Evolutionary conservation across 1,140 invertebrate genomes (phyloP), one percentile per base, ranked within the genome.

Genomic region (Eupristina koningsbergeri): DNA sequence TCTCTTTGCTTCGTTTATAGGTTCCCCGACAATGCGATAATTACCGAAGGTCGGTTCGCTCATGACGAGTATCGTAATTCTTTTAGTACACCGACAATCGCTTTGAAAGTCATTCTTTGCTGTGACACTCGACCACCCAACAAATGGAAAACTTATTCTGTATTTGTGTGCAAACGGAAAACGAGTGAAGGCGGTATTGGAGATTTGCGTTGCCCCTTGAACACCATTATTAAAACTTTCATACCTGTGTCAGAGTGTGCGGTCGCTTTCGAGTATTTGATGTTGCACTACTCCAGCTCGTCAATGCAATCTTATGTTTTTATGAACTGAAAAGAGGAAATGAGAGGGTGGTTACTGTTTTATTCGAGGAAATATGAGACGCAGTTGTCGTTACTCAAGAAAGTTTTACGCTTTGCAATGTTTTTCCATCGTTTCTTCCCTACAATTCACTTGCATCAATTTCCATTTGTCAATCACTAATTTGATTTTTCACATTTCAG

Each of bases 221-320:
- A 67, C 50, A 41, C 39, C 61, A 67, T 67, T 67, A 63, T 79
- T 36, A 50, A 79, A 69, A 69, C 39, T 50, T 80, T 80, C 34
- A 50, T 69, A 69, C 36, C 41, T 67, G 63, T 34, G 61, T 69
- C 1, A 80, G 69, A 80, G 64, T 41, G 29, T 36, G 13, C n/a
- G 34, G 26, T 36, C 41, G 71, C 41, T 9, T 31, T 11, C 6
- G 1, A 5, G 8, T 45, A 15, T 61, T 15, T 15, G 47, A 74
- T 73, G 41, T 73, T 41, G 34, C 36, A 50, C 80, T 76, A 47
- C 13, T 45, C 53, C 45, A 19, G 11, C 22, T 26, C 39, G 80
- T 31, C 50, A 47, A 15, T 29, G 26, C 58, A 58, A 76, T 71
- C 31, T 71, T 31, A 53, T 36, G 34, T 83, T 83, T 83, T 83